Conservation (phyloP, 2,113 vertebrate species). For the Bufo gargarizans region DNA sequence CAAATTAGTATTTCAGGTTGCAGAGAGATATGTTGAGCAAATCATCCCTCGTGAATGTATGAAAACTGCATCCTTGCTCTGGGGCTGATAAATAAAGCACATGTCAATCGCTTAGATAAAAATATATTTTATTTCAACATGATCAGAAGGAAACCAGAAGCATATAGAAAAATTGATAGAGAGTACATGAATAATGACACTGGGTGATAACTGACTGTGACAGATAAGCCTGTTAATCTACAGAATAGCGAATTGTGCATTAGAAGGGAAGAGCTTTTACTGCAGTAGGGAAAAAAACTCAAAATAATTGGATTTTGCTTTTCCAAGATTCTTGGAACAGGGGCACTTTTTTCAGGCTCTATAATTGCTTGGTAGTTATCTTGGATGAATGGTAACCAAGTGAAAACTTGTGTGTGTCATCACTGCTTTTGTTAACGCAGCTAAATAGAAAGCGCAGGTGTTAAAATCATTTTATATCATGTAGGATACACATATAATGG, state of each 20-base stretch:
- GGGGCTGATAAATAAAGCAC: slow-evolving; percentile 46
- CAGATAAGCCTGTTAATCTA: slow-evolving; percentile 56
- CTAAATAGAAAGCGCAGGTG: slow-evolving; percentile 54
- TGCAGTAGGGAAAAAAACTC: slow-evolving; percentile 37
- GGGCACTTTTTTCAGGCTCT: slow-evolving; percentile 35
- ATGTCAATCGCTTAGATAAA: slow-evolving; percentile 46
- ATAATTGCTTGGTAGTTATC: slow-evolving; percentile 49
- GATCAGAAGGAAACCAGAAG: slow-evolving; percentile 47
- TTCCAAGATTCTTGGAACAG: slow-evolving; percentile 35
- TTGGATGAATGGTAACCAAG: slow-evolving; percentile 52
- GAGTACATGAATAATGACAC: slow-evolving; percentile 55
- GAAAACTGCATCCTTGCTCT: slow-evolving; percentile 30
- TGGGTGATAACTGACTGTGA: slow-evolving; percentile 55
- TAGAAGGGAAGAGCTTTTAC: slow-evolving; percentile 52
- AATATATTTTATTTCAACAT: slow-evolving; percentile 56
- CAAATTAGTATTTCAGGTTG: slow-evolving; percentile 13
- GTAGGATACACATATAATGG: slow-evolving; percentile 28
- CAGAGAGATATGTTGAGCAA: slow-evolving; percentile 3
- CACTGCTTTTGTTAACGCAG: slow-evolving; percentile 52
- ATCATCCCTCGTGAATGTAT: slow-evolving; percentile 32
- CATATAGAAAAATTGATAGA: slow-evolving; percentile 51
- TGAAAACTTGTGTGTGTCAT: slow-evolving; percentile 50
- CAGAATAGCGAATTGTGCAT: slow-evolving; percentile 48
- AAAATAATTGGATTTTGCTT: slow-evolving; percentile 56
- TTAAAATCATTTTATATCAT: slow-evolving; percentile 35